A percentile compares a stretch with the other conserved stretches of the same genome.
Conservation (phyloP, 2,888 invertebrate genomes). For the Lepidochrysops patricia region DNA sequence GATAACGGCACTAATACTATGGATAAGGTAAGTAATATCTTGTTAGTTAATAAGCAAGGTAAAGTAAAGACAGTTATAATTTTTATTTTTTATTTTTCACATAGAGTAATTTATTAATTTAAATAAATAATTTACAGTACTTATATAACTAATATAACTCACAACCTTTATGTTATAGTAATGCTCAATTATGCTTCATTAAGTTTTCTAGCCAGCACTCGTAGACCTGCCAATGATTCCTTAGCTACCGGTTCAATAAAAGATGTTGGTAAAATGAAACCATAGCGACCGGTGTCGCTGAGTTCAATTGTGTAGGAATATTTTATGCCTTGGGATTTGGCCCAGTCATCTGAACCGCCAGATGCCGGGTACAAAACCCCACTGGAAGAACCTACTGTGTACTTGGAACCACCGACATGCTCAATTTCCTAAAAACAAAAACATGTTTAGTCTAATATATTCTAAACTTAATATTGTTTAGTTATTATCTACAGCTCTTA, state of each 20-base stretch:
- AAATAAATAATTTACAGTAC: slow-evolving; percentile 18
- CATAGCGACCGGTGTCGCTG: slow-evolving; percentile 87
- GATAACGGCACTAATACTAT: slow-evolving; percentile 26
- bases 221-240: slow-evolving; percentile 83
- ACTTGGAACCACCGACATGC: slow-evolving; percentile 74
- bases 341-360: slow-evolving; percentile 94
- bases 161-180: slow-evolving; percentile 25
- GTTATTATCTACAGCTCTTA: no score
- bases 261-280: slow-evolving; percentile 88
- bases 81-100: no score
- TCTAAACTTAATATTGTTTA: no score
- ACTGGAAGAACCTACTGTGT: slow-evolving; percentile 85
- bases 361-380: slow-evolving; percentile 85
- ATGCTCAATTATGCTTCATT: slow-evolving; percentile 21
- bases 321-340: slow-evolving; percentile 88
- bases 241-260: slow-evolving; percentile 84
- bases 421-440: slow-evolving; percentile 71
- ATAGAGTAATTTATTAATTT: no score
- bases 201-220: slow-evolving; percentile 67
- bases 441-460: no score
- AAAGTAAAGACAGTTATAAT: slow-evolving; percentile 11
- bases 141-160: slow-evolving; percentile 19
- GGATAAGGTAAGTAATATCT: slow-evolving; percentile 30
- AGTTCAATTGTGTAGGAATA: slow-evolving; percentile 93
- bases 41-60: not conserved